These are phyloP conservation scores for Gymnocypris eckloni DNA, from an alignment of 2,797 vertebrate genomes.

Conservation along the genomic window DNA sequence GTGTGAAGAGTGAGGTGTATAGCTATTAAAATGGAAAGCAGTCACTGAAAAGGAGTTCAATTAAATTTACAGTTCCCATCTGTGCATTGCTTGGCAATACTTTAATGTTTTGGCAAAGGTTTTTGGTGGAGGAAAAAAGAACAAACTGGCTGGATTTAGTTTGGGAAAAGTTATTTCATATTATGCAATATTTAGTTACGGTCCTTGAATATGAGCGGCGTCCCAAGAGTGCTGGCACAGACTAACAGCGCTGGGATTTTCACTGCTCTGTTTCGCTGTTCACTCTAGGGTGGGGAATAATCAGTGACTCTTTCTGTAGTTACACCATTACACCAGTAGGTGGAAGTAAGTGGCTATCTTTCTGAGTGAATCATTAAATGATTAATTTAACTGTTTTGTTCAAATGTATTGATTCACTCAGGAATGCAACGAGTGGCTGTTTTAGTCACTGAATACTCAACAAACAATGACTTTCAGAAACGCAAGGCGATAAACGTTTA, in stretches of 20 bases:
- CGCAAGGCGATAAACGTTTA: neutral
- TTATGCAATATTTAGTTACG: neutral
- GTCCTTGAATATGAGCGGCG: neutral
- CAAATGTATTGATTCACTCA: neutral
- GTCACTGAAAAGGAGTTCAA: neutral
- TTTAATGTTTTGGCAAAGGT: neutral
- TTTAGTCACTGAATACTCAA: neutral
- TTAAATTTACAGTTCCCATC: neutral
- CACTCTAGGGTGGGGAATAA: neutral
- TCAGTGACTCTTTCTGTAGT: neutral
- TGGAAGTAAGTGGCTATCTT: neutral
- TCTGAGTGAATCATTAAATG: neutral
- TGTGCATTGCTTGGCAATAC: neutral
- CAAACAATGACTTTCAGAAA: neutral
- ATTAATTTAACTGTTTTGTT: neutral
- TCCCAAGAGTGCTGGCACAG: neutral
- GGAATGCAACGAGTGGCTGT: neutral
- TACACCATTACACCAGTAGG: neutral
- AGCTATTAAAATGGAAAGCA: constrained; percentile 19
- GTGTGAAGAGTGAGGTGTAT: neutral
- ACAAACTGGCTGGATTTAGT: neutral
- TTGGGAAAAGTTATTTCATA: constrained; percentile 4
- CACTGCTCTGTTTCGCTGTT: neutral
- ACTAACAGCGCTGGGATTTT: neutral
- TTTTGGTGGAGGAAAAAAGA: neutral